phyloP scores from a whole-genome alignment of 2,797 vertebrate genomes.

The Squalus acanthias region DNA sequence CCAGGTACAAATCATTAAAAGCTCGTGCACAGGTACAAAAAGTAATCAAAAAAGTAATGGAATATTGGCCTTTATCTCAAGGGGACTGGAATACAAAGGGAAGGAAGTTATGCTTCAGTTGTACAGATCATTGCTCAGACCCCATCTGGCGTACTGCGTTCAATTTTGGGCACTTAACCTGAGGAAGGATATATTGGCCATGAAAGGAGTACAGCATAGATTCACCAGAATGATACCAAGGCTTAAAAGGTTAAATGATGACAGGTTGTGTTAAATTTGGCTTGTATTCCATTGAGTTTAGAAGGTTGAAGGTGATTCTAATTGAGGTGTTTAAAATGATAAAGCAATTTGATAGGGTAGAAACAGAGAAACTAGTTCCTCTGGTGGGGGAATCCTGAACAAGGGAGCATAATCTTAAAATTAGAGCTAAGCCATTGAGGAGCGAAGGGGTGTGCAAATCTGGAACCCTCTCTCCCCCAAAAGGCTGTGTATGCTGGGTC shows the following conservation, averaged over 20 bases:
- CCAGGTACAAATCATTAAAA: constrained; percentile 28
- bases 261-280: neutral
- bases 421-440: neutral
- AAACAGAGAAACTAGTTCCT: neutral
- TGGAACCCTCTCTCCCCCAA: neutral
- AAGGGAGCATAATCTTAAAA: neutral
- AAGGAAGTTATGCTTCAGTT: neutral
- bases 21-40: constrained; percentile 12
- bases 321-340: neutral
- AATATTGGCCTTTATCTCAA: neutral
- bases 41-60: constrained; percentile 18
- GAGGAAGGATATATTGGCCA: neutral
- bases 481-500: neutral
- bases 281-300: no score
- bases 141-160: neutral
- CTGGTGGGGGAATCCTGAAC: neutral
- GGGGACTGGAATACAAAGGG: neutral
- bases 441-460: neutral
- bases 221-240: neutral
- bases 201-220: neutral
- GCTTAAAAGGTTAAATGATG: constrained; percentile 4
- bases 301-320: neutral
- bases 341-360: neutral
- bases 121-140: neutral
- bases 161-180: constrained; percentile 2